phyloP scores from a whole-genome alignment of 2,113 vertebrate species.

The Mesocricetus auratus region DNA sequence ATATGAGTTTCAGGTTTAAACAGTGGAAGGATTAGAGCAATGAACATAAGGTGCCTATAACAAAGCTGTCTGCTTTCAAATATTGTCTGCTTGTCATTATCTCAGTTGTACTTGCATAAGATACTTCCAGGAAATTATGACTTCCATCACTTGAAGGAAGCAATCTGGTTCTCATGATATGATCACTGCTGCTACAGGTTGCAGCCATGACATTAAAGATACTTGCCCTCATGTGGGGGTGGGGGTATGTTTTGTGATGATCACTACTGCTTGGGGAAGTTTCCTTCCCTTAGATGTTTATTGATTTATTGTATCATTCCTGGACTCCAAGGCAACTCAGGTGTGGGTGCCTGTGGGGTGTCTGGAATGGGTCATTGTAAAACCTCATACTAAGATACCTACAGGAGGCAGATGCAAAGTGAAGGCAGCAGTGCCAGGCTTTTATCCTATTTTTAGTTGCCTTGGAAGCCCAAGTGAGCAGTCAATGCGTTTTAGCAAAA shows the following conservation, averaged over 20 bases:
- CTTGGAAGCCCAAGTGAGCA: background rate
- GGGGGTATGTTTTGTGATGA: background rate
- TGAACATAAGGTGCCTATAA: too few relatives aligned
- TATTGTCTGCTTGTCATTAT: background rate
- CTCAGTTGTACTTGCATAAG: background rate
- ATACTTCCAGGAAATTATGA: background rate
- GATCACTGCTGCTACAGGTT: background rate
- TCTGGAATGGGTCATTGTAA: background rate
- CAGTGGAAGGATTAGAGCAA: background rate
- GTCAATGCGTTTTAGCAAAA: constrained; percentile 19
- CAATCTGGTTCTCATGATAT: background rate
- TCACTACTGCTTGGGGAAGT: background rate
- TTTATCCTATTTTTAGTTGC: constrained; percentile 13
- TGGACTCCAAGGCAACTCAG: background rate
- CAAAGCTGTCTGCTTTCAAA: background rate
- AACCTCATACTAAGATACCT: background rate
- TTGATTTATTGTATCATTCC: background rate
- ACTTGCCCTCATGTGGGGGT: background rate
- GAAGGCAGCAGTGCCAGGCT: background rate
- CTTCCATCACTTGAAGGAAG: background rate
- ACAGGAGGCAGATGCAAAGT: background rate
- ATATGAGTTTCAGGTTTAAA: background rate
- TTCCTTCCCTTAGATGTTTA: background rate
- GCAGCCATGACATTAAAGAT: background rate
- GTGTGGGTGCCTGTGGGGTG: background rate